Base-by-base conservation (phyloP, 2,797 vertebrate species). In the Premnoplex brunnescens region DNA sequence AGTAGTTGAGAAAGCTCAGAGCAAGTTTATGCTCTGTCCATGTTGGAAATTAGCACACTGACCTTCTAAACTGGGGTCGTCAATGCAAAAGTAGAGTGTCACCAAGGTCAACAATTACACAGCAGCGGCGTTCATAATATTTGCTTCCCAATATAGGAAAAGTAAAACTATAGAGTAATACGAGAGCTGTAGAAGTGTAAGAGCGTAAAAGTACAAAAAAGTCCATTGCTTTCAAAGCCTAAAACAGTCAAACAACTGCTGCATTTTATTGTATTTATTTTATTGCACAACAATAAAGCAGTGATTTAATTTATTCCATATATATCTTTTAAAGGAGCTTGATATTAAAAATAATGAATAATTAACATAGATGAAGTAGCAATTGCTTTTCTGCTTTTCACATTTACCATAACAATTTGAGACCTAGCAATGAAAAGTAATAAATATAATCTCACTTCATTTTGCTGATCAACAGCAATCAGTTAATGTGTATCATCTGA, bases 381-480 rank as follows among this genome's bases (percentile, higher is more conserved):
- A 76, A 84, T 84, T 91, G 78, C 59, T 87, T 81, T 87, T 67
- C 46, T 81, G 55, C 39, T 30, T 87, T 90, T 91, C 48, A 36
- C 2, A 2, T 46, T 88, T 73, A 37, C 77, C 39, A 46, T 30
- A 86, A 75, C 58, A 86, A 84, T 79, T 56, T 52, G 23, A 91
- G 32, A 91, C 16, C 5, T 1, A 12, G 32, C 63, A 91, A 27
- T 66, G 28, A 85, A 95, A 95, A 91, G 48, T 48, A 86, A 78
- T 75, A 95, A 92, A 95, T 90, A 88, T 37, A 63, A 90, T 90
- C 83, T 84, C 49, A 63, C 76, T 88, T 90, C 39, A 82, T 76
- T 93, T 88, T 90, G 55, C 77, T 93, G 91, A 95, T 95, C 91
- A 96, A 78, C n/a, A 4, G 69, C 74, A 95, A 97, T 96, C 83